A percentile compares a stretch with the other conserved stretches of the same genome.
phyloP scores from a whole-genome alignment of 2,888 invertebrate species.

The Nomada fucata region DNA sequence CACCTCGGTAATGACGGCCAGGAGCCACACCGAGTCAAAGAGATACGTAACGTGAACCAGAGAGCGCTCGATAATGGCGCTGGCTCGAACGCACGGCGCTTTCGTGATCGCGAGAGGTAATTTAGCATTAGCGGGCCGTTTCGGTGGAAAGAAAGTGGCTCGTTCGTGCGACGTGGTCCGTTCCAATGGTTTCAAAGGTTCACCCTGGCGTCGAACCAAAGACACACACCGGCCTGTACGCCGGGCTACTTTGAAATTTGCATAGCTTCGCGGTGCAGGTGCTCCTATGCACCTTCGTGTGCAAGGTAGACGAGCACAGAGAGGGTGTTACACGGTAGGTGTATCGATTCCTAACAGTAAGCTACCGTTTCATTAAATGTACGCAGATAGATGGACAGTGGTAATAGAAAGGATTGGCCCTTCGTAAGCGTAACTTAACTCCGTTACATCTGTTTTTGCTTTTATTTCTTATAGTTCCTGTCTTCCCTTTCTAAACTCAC shows the following conservation, averaged over 20 bases:
- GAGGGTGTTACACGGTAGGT: too few relatives aligned
- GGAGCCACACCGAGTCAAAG: slow-evolving; percentile 14
- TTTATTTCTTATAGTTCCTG: too few relatives aligned
- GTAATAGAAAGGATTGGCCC: too few relatives aligned
- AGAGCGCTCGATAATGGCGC: slow-evolving; percentile 27
- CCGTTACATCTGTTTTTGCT: too few relatives aligned
- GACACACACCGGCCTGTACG: slow-evolving; percentile 34
- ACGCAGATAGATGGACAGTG: too few relatives aligned
- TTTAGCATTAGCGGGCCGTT: slow-evolving; percentile 41
- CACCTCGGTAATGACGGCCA: slow-evolving; percentile 22
- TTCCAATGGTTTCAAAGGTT: slow-evolving; percentile 32
- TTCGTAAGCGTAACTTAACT: too few relatives aligned
- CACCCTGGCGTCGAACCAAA: slow-evolving; percentile 31
- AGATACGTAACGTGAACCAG: slow-evolving; percentile 11
- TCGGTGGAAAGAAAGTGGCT: slow-evolving; percentile 39
- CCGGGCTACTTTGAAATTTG: slow-evolving; percentile 39
- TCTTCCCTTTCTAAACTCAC: too few relatives aligned
- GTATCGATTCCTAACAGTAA: too few relatives aligned
- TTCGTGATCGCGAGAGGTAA: slow-evolving; percentile 49
- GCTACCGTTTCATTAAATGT: too few relatives aligned
- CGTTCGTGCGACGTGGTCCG: background rate
- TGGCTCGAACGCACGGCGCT: background rate
- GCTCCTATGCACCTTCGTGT: slow-evolving; percentile 19
- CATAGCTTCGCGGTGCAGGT: slow-evolving; percentile 60
- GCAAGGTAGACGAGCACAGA: background rate